Base-by-base conservation (phyloP, 1,140 invertebrate genomes). In the Charaxes varanes region DNA sequence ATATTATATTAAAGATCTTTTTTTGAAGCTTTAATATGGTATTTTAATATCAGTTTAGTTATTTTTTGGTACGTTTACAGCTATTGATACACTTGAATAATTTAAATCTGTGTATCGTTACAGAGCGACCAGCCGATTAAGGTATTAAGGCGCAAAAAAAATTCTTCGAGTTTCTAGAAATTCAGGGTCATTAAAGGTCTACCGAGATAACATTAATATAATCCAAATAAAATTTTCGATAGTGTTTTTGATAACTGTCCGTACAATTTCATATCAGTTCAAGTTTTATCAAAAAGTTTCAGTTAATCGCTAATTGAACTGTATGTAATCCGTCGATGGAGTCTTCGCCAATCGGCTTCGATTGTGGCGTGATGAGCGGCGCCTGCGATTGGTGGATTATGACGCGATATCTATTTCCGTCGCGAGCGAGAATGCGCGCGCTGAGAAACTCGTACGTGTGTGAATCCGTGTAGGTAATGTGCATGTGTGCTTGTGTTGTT, bases 271-370 rank as follows among this genome's bases (percentile, higher is more conserved):
- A 60, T 78, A 78, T 78, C 73, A 72, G 58, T 66, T 64, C n/a
- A 65, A 64, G 59, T 68, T 73, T 76, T 82, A 78, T 78, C 73
- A 68, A 76, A 74, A 82, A 79, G 59, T 76, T 76, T 78, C 66
- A 62, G 72, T 79, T 80, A 80, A 78, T 76, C 78, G 73, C 73
- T 58, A 78, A 78, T 78, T 82, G 69, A 79, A 78, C 68, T 65
- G 63, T 69, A 65, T 50, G 67, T 67, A 78, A 77, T 78, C 71
- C 68, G 60, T 70, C 69, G 69, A 71, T 69, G 67, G 56, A 65
- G 53, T 58, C 65, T 68, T 51, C 21, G 45, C 79, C 64, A 78
- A 76, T 80, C 26, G 37, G 19, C 17, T 26, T 14, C 17, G 2
- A 37, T 33, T 60, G 59, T 80, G 36, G 44, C 72, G 79, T 67